Conservation (phyloP, 2,888 invertebrate genomes). For the Leptopilina myrica region DNA sequence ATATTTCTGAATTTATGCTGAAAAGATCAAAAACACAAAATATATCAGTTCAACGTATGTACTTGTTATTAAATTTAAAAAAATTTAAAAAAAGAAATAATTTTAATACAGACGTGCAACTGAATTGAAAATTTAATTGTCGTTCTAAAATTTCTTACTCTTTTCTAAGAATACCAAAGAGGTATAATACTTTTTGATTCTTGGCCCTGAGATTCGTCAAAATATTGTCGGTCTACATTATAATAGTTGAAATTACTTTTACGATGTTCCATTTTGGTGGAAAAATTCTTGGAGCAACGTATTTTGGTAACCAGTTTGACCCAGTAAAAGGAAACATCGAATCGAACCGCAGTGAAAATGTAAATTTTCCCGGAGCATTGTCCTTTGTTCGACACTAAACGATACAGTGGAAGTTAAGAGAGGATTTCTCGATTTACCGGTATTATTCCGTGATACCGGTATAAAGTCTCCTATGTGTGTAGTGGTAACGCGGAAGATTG, state of each 20-base stretch:
- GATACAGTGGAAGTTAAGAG: slow-evolving; percentile 59
- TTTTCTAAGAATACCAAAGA: too few relatives aligned
- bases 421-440: slow-evolving; percentile 66
- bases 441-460: slow-evolving; percentile 67
- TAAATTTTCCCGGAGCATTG: slow-evolving; percentile 48
- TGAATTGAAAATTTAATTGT: too few relatives aligned
- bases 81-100: too few relatives aligned
- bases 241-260: too few relatives aligned
- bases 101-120: too few relatives aligned
- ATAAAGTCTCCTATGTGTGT: slow-evolving; percentile 50
- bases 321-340: slow-evolving; percentile 40
- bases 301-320: background rate
- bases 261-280: too few relatives aligned
- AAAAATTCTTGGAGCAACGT: too few relatives aligned
- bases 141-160: too few relatives aligned
- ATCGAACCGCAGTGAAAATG: slow-evolving; percentile 48
- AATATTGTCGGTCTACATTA: too few relatives aligned
- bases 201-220: too few relatives aligned
- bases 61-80: background rate
- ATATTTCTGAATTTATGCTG: background rate
- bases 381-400: slow-evolving; percentile 43
- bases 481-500: slow-evolving; percentile 60
- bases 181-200: too few relatives aligned
- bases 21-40: slow-evolving; percentile 4
- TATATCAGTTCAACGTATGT: background rate